These are phyloP conservation scores for Pterocles orientalis DNA, from an alignment of 2,113 vertebrate genomes.

Conservation along the genomic window DNA sequence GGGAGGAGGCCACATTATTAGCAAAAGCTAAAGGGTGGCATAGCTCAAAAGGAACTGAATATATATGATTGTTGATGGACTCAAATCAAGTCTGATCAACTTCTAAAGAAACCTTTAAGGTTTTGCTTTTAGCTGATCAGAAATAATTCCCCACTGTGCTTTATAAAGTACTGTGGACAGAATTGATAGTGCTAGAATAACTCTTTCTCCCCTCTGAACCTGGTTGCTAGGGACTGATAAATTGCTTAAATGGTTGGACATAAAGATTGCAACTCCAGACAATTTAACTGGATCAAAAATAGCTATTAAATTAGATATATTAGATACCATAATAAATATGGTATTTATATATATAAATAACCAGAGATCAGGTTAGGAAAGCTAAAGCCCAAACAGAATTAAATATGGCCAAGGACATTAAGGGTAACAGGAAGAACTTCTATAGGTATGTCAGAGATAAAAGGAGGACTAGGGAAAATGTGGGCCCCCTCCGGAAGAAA, in stretches of 20 bases:
- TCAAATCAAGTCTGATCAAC: not conserved
- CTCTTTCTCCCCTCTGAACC: not conserved
- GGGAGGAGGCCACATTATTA: not conserved
- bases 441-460: too few species aligned
- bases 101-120: not conserved
- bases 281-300: not conserved
- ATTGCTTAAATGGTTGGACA: not conserved
- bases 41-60: not conserved
- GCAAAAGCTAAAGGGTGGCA: not conserved
- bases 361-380: too few species aligned
- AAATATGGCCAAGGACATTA: too few species aligned
- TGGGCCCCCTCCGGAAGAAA: too few species aligned
- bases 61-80: not conserved
- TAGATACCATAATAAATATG: not conserved
- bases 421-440: too few species aligned
- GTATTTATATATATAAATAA: too few species aligned
- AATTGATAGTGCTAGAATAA: not conserved
- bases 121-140: not conserved
- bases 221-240: not conserved
- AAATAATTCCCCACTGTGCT: not conserved
- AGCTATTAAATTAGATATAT: not conserved
- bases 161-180: not conserved
- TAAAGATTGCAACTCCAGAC: not conserved
- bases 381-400: too few species aligned
- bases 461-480: too few species aligned